Percentiles rank a stretch among this genome's conserved stretches.
Conservation (phyloP, 2,797 vertebrate species). For the Periparus ater region DNA sequence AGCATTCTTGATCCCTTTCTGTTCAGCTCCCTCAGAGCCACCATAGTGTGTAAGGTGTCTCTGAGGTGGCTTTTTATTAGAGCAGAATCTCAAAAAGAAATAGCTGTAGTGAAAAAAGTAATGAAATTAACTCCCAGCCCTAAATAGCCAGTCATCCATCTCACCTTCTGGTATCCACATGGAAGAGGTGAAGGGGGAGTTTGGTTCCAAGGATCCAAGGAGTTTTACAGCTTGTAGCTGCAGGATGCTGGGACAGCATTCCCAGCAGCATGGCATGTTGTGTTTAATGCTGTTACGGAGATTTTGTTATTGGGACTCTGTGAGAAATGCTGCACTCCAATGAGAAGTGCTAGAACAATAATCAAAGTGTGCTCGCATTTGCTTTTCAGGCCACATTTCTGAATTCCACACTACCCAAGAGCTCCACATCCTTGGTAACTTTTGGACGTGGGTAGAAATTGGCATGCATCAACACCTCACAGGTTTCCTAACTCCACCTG, state of each 20-base stretch:
- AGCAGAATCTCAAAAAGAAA: background rate
- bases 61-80: background rate
- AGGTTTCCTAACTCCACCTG: background rate
- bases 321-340: background rate
- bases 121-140: background rate
- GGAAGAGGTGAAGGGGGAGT: background rate
- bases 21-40: background rate
- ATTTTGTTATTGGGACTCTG: background rate
- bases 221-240: background rate
- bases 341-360: background rate
- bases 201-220: background rate
- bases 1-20: background rate
- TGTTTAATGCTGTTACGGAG: background rate
- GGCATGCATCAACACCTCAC: background rate
- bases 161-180: background rate
- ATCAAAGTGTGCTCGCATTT: background rate
- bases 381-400: background rate
- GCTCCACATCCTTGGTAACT: background rate
- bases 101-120: background rate
- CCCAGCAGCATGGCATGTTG: background rate
- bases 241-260: background rate
- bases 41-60: background rate
- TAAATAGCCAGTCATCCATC: background rate
- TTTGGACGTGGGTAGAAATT: background rate
- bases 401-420: background rate